phyloP scores from a whole-genome alignment of 2,113 vertebrate genomes.

The Hiodon tergisus region DNA sequence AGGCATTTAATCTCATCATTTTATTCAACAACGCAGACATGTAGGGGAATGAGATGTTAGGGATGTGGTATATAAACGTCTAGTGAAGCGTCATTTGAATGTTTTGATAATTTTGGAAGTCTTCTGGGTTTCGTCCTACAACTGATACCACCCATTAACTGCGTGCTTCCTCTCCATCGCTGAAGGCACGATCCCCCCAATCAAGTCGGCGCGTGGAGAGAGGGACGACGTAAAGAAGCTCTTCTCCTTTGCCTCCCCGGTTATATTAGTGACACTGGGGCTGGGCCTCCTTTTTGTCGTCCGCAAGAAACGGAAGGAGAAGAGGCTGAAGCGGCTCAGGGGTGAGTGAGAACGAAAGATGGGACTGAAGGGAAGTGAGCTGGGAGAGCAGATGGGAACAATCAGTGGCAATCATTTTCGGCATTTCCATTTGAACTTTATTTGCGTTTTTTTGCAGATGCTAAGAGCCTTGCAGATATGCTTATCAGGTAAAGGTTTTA shows the following conservation, averaged over 20 bases:
- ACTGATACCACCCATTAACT: no score
- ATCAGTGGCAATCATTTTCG: no score
- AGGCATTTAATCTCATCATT: no score
- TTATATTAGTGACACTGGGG: constrained; percentile 87
- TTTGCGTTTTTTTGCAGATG: constrained; percentile 67
- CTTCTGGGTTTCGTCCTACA: no score
- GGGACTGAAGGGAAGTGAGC: not conserved
- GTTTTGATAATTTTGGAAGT: no score
- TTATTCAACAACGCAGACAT: no score
- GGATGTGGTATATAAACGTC: no score
- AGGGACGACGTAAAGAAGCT: constrained; percentile 93
- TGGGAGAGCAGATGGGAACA: no score
- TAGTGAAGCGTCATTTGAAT: no score
- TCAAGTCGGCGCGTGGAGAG: constrained; percentile 89
- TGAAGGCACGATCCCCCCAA: constrained; percentile 89
- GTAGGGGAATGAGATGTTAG: no score
- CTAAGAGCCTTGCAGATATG: constrained; percentile 97
- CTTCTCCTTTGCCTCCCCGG: constrained; percentile 89
- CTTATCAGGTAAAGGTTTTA: constrained; percentile 79
- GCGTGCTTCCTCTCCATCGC: not conserved
- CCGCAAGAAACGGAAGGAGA: constrained; percentile 95
- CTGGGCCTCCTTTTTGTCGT: constrained; percentile 88
- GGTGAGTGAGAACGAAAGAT: constrained; percentile 53
- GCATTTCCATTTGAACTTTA: not conserved
- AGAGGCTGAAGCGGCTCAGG: constrained; percentile 88